phyloP scores from a whole-genome alignment of 2,113 vertebrate species.

The Arothron firmamentum region DNA sequence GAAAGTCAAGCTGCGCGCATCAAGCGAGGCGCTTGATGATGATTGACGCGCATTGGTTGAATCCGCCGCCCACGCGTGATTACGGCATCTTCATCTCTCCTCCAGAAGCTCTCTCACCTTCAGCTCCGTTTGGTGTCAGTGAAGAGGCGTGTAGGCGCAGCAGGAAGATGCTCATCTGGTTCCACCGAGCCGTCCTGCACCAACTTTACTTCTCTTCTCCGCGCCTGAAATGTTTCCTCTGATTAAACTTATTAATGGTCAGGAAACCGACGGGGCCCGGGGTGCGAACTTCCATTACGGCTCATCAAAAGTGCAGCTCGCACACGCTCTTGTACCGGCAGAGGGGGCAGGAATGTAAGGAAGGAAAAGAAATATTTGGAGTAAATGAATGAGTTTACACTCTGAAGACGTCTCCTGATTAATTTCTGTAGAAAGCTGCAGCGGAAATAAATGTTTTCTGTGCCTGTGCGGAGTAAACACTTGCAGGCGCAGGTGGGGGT shows the following conservation, averaged over 20 bases:
- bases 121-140: slow-evolving; percentile 64
- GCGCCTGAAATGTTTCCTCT: slow-evolving; percentile 42
- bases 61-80: slow-evolving; percentile 62
- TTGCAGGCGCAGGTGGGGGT: slow-evolving; percentile 44
- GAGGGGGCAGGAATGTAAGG: slow-evolving; percentile 11
- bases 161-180: slow-evolving; percentile 38
- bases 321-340: slow-evolving; percentile 1
- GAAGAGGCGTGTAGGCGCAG: slow-evolving; percentile 59
- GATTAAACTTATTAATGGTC: slow-evolving; percentile 57
- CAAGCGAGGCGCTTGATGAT: slow-evolving; percentile 57
- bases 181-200: slow-evolving; percentile 46
- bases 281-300: slow-evolving; percentile 37
- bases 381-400: slow-evolving; percentile 22
- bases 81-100: slow-evolving; percentile 56
- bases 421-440: slow-evolving; percentile 28
- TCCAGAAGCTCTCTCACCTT: slow-evolving; percentile 65
- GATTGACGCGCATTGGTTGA: slow-evolving; percentile 67
- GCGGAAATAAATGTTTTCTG: slow-evolving; percentile 43
- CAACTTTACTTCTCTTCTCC: slow-evolving; percentile 56
- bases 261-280: slow-evolving; percentile 28
- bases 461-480: slow-evolving; percentile 52
- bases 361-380: slow-evolving; percentile 27
- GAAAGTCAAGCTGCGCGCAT: slow-evolving; percentile 56
- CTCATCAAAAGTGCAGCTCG: slow-evolving; percentile 21
- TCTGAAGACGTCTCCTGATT: slow-evolving; percentile 42